A percentile compares a stretch with the other conserved stretches of the same genome.
Conservation (phyloP, 2,888 invertebrate species). For the Rhagophthalmus giganteus region DNA sequence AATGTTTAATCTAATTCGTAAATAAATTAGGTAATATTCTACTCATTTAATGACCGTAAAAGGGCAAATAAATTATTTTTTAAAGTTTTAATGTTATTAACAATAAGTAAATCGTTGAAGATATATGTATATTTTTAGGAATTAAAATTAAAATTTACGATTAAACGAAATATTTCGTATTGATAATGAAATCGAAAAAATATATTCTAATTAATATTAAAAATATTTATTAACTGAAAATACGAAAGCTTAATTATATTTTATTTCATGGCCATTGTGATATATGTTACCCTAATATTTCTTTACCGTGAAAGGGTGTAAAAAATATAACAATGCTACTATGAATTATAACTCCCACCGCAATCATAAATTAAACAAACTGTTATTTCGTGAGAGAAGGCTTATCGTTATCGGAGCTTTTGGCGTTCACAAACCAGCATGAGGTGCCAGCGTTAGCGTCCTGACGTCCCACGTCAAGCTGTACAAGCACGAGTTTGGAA, state of each 20-base stretch:
- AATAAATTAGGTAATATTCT: too few relatives aligned
- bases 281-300: constrained; percentile 21
- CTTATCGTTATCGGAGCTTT: constrained; percentile 54
- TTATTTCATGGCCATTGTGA: constrained; percentile 15
- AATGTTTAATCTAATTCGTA: too few relatives aligned
- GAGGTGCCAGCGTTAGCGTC: constrained; percentile 40
- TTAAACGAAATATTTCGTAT: too few relatives aligned
- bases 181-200: too few relatives aligned
- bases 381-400: constrained; percentile 53
- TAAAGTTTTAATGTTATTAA: too few relatives aligned
- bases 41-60: too few relatives aligned
- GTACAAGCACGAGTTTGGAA: constrained; percentile 24
- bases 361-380: constrained; percentile 54
- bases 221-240: constrained; percentile 1
- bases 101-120: too few relatives aligned
- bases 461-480: constrained; percentile 33
- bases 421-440: constrained; percentile 45
- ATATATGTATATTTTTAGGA: too few relatives aligned
- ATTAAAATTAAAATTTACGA: too few relatives aligned
- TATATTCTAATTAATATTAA: too few relatives aligned
- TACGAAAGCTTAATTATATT: constrained; percentile 15
- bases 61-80: too few relatives aligned
- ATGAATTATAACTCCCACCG: constrained; percentile 53
- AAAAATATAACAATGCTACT: constrained; percentile 48
- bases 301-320: constrained; percentile 24